Conservation (phyloP, 1,140 invertebrate species). For the Trissolcus basalis region DNA sequence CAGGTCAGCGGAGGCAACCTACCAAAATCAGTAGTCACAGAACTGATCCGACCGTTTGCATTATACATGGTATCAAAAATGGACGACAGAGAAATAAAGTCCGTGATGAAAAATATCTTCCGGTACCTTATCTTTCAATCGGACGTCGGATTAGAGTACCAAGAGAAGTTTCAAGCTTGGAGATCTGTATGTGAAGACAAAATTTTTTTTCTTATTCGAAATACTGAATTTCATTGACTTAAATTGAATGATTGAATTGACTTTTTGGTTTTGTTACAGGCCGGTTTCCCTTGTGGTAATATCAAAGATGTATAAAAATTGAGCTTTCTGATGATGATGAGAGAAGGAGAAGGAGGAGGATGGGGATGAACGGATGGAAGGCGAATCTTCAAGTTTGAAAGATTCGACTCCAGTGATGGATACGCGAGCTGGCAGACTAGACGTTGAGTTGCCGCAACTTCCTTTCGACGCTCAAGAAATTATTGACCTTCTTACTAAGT, state of each 20-base stretch:
- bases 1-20: constrained; percentile 81
- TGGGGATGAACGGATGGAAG: neutral
- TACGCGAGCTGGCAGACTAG: constrained; percentile 86
- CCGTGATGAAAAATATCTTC: constrained; percentile 81
- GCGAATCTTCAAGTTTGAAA: neutral
- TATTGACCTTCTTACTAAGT: constrained; percentile 69
- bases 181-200: constrained; percentile 74
- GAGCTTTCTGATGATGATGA: constrained; percentile 58
- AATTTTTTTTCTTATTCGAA: constrained; percentile 1
- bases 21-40: constrained; percentile 75
- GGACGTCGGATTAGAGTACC: constrained; percentile 82
- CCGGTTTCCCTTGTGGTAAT: constrained; percentile 81
- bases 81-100: constrained; percentile 77
- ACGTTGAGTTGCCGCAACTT: constrained; percentile 83
- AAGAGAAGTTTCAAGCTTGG: constrained; percentile 83
- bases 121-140: constrained; percentile 85
- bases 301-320: constrained; percentile 79
- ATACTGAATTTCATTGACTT: constrained; percentile 2
- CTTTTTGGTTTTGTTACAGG: constrained; percentile 68
- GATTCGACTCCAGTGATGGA: constrained; percentile 76
- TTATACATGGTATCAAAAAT: constrained; percentile 77
- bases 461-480: constrained; percentile 79
- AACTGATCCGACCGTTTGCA: constrained; percentile 81
- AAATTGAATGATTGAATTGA: constrained; percentile 4
- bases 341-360: constrained; percentile 46